These are phyloP conservation scores for Euschistus heros DNA, from an alignment of 1,140 invertebrate genomes.

Conservation along the genomic window DNA sequence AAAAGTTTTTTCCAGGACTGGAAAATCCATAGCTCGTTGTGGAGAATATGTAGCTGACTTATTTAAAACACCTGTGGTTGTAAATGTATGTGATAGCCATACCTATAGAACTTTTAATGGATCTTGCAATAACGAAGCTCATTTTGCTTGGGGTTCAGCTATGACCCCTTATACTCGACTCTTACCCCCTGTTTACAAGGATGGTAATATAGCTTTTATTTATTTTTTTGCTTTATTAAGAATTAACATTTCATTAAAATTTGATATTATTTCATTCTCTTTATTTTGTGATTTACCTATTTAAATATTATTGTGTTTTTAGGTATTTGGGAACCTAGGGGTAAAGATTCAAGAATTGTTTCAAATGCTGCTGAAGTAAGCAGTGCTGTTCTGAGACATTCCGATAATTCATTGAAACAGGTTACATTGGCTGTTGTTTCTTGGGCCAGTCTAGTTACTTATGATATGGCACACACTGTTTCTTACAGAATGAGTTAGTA, in stretches of 20 bases:
- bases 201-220: background rate
- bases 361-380: slow-evolving; percentile 1
- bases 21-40: background rate
- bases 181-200: background rate
- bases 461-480: slow-evolving; percentile 4
- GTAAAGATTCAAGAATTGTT: background rate
- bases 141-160: background rate
- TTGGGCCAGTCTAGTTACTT: background rate
- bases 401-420: background rate
- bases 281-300: background rate
- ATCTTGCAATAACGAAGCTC: background rate
- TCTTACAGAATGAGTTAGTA: background rate
- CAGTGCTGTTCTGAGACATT: background rate
- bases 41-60: background rate
- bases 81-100: background rate
- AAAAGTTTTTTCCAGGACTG: slow-evolving; percentile 4
- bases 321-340: slow-evolving; percentile 8
- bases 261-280: background rate
- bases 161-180: background rate
- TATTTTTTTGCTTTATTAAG: background rate
- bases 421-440: background rate
- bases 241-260: background rate
- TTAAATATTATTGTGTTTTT: background rate
- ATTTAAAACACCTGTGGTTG: background rate
- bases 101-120: background rate